Percentiles rank a stretch among this genome's conserved stretches.
Conservation (phyloP, 2,888 invertebrate genomes). For the Amaurobius ferox region DNA sequence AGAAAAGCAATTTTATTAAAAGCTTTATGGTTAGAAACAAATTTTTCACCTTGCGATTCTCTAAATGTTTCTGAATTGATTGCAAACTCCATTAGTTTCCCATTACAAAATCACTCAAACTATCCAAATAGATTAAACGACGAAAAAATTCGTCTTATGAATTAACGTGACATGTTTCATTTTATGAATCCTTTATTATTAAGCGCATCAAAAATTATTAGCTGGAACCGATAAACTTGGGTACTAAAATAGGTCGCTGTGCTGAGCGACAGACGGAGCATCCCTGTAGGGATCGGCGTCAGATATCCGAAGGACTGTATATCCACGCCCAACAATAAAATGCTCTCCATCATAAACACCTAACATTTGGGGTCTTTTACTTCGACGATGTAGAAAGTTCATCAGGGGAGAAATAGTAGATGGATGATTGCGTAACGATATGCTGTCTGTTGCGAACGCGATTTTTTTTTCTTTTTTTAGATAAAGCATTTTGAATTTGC, state of each 20-base stretch:
- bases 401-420: not conserved
- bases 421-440: too few species aligned
- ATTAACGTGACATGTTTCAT: not conserved
- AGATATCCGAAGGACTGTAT: not conserved
- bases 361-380: too few species aligned
- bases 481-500: too few species aligned
- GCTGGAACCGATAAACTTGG: not conserved
- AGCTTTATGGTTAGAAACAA: too few species aligned
- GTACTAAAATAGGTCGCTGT: not conserved
- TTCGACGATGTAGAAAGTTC: not conserved
- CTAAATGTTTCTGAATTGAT: too few species aligned
- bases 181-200: not conserved
- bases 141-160: not conserved
- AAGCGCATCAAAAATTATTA: not conserved
- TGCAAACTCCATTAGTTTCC: too few species aligned
- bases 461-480: too few species aligned
- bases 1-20: too few species aligned
- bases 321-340: slow-evolving; percentile 3
- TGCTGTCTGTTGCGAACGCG: too few species aligned
- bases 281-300: not conserved
- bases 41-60: too few species aligned
- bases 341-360: not conserved
- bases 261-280: not conserved
- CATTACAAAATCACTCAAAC: not conserved
- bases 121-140: not conserved